Evolutionary conservation across 2,888 invertebrate species (phyloP).

Genomic region (Hofmannophila pseudospretella): DNA sequence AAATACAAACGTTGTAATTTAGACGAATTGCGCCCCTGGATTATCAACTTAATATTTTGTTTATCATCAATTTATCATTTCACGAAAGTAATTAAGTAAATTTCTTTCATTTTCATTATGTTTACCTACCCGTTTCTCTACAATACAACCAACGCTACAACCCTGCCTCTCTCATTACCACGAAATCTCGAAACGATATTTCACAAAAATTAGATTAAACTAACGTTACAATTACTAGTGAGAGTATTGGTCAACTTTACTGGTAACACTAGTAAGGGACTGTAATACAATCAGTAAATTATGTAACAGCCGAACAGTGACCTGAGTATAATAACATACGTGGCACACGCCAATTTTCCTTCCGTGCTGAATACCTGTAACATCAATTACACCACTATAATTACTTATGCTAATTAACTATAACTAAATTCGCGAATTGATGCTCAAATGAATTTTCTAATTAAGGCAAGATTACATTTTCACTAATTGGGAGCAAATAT

Average conservation of each 20-base stretch:
- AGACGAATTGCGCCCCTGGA: too few relatives aligned
- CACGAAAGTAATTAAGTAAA: too few relatives aligned
- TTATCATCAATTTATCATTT: too few relatives aligned
- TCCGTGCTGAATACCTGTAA: conserved; percentile 16
- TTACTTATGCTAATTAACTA: conserved; percentile 6
- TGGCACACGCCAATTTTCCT: conserved; percentile 28
- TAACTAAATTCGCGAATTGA: background rate
- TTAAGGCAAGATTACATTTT: background rate
- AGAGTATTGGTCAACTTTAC: background rate
- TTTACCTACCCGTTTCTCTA: too few relatives aligned
- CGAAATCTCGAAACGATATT: background rate
- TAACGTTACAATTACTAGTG: background rate
- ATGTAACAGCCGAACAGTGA: conserved; percentile 23
- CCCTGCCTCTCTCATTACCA: conserved; percentile 3
- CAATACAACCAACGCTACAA: too few relatives aligned
- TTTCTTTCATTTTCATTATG: too few relatives aligned
- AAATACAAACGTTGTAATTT: too few relatives aligned
- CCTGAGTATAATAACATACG: conserved; percentile 28
- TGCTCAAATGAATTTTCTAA: conserved; percentile 6
- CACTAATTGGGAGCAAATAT: too few relatives aligned
- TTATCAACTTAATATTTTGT: too few relatives aligned
- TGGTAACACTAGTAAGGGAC: background rate
- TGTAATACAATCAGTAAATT: conserved; percentile 14
- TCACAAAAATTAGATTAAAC: too few relatives aligned
- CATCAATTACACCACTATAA: background rate